Percentiles rank a stretch among this genome's conserved stretches.
Conservation (phyloP, 2,113 vertebrate genomes). For the Montifringilla adamsi region DNA sequence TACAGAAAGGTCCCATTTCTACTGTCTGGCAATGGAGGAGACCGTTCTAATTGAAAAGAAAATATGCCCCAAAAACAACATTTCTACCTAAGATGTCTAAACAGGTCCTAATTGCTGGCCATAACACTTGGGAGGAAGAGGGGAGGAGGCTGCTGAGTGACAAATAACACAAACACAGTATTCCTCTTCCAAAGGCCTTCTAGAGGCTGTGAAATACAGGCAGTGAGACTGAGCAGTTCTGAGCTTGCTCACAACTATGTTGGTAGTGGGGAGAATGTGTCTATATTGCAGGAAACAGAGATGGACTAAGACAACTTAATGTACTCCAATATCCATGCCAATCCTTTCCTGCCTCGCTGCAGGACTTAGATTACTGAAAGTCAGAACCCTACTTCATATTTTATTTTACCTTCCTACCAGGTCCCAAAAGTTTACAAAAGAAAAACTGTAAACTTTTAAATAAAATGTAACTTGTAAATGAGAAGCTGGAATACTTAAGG, state of each 20-base stretch:
- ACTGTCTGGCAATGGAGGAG: background rate
- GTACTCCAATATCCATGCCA: background rate
- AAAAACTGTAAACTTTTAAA: background rate
- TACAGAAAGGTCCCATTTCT: background rate
- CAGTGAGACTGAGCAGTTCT: background rate
- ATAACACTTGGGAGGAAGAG: background rate
- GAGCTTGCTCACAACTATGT: background rate
- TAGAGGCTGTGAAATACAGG: background rate
- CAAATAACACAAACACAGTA: background rate
- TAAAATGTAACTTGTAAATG: background rate
- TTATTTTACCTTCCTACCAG: background rate
- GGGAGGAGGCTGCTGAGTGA: background rate
- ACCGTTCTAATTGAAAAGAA: background rate
- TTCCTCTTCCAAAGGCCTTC: constrained; percentile 10
- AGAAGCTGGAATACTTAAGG: background rate
- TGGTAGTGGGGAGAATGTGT: background rate
- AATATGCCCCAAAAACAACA: background rate
- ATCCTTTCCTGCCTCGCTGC: background rate
- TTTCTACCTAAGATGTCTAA: constrained; percentile 2
- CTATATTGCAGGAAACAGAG: background rate
- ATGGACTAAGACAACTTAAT: background rate
- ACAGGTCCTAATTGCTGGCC: background rate
- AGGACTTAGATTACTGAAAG: background rate
- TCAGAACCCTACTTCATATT: background rate
- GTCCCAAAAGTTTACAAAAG: background rate